A percentile compares a stretch with the other conserved stretches of the same genome.
Evolutionary conservation across 2,113 vertebrate genomes (phyloP).

Genomic region (Ivindomyrus marchei): DNA sequence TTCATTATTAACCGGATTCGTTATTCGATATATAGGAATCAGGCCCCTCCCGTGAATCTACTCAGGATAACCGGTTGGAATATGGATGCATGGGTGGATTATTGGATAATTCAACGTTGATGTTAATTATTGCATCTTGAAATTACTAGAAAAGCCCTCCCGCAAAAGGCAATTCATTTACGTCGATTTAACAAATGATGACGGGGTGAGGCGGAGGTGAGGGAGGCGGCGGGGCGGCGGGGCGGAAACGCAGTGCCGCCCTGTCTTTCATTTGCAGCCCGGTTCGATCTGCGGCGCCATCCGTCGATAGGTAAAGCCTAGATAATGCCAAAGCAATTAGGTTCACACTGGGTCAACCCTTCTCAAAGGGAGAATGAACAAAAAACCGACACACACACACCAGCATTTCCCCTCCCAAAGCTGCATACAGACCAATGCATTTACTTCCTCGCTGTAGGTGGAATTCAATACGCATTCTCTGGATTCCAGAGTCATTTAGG

Average conservation of each 20-base stretch:
- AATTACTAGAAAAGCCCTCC: not conserved
- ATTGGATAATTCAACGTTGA: not conserved
- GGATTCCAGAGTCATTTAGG: not conserved
- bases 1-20: not conserved
- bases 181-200: not conserved
- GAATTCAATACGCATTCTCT: not conserved
- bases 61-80: not conserved
- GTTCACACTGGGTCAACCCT: conserved; percentile 13
- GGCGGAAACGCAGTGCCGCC: not conserved
- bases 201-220: not conserved
- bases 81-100: not conserved
- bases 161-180: not conserved
- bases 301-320: conserved; percentile 5
- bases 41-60: not conserved
- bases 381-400: not conserved
- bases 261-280: not conserved
- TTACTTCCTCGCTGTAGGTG: not conserved
- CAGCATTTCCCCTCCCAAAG: not conserved
- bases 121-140: not conserved
- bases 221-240: not conserved
- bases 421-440: not conserved
- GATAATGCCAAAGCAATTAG: conserved; percentile 24
- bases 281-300: not conserved
- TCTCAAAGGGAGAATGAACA: not conserved
- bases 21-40: not conserved